These are phyloP conservation scores for Coelopa pilipes DNA, from an alignment of 2,888 invertebrate species.

Conservation along the genomic window DNA sequence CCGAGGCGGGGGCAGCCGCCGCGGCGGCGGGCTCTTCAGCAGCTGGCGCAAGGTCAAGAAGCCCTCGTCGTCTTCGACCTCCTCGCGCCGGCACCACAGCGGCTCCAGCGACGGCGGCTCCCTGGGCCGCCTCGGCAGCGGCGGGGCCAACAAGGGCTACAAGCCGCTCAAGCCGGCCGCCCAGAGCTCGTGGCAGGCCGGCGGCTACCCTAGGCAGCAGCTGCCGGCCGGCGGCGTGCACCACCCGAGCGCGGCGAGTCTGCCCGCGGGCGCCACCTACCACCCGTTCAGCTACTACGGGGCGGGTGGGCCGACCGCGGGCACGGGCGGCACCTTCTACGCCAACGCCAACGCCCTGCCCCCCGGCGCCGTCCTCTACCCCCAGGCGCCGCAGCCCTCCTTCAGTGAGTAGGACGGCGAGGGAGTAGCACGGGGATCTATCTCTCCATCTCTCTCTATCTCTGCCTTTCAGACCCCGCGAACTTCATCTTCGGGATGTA, in stretches of 20 bases:
- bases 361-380: conserved; percentile 55
- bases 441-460: neutral
- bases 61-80: conserved; percentile 51
- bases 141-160: conserved; percentile 42
- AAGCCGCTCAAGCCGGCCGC: conserved; percentile 27
- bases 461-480: conserved; percentile 37
- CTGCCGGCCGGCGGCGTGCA: conserved; percentile 36
- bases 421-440: neutral
- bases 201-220: conserved; percentile 53
- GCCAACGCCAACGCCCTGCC: conserved; percentile 55
- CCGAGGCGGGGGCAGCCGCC: conserved; percentile 59
- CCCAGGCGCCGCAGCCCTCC: conserved; percentile 53
- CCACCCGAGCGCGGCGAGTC: conserved; percentile 15
- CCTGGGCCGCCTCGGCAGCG: conserved; percentile 15
- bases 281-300: conserved; percentile 39
- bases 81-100: conserved; percentile 46
- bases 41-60: conserved; percentile 62
- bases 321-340: conserved; percentile 51
- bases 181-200: conserved; percentile 23
- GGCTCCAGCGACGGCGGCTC: conserved; percentile 8
- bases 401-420: conserved; percentile 52
- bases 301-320: conserved; percentile 35
- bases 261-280: conserved; percentile 40
- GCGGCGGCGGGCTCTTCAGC: conserved; percentile 60
- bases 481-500: conserved; percentile 54